Evolutionary conservation across 2,113 vertebrate genomes (phyloP).

Genomic region (Semicossyphus pulcher): DNA sequence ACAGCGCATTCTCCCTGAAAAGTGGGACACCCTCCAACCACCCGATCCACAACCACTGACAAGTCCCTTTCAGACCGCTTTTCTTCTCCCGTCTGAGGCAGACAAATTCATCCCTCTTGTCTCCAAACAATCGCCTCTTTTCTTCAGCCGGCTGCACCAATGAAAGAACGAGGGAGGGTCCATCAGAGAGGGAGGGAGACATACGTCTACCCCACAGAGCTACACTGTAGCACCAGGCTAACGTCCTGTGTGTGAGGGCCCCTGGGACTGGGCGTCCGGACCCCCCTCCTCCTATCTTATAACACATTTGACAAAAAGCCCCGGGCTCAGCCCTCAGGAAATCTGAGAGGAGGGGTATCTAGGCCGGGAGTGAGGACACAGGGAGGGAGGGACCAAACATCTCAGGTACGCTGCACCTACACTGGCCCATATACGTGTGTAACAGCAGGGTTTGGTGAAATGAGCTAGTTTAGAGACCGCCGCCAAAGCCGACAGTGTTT

Average conservation of each 20-base stretch:
- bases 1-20: constrained; percentile 67
- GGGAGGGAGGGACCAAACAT: constrained; percentile 60
- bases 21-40: constrained; percentile 79
- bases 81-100: constrained; percentile 79
- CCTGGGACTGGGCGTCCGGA: constrained; percentile 81
- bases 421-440: constrained; percentile 35
- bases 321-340: constrained; percentile 77
- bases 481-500: no score
- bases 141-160: constrained; percentile 71
- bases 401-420: constrained; percentile 58
- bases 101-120: constrained; percentile 83
- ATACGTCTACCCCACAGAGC: constrained; percentile 65
- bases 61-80: constrained; percentile 77
- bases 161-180: constrained; percentile 67
- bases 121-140: constrained; percentile 77
- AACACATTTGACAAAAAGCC: constrained; percentile 80
- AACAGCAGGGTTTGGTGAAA: not conserved
- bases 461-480: no score
- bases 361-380: constrained; percentile 68
- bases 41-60: constrained; percentile 70
- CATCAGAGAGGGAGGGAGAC: constrained; percentile 45
- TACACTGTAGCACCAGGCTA: constrained; percentile 57
- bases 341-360: constrained; percentile 80
- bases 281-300: constrained; percentile 77
- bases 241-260: constrained; percentile 74